Conservation (phyloP, 30 jellyfish, hydroid and myxozoan genomes). For the Pelagia noctiluca region DNA sequence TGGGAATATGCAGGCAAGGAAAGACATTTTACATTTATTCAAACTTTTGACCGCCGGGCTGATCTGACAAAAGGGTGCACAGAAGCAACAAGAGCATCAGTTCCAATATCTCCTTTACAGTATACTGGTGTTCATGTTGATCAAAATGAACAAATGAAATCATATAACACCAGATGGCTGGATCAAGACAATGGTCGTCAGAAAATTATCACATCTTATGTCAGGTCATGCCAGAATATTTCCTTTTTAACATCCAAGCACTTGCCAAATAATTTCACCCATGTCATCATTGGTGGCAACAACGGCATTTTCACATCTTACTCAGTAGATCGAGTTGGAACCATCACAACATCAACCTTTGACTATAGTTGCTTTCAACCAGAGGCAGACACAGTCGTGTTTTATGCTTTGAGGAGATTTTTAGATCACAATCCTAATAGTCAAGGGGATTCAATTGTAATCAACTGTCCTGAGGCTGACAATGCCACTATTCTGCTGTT, state of each 20-base stretch:
- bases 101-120: conserved; percentile 36
- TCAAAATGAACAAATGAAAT: conserved; percentile 20
- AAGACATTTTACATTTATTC: conserved; percentile 11
- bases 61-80: conserved; percentile 47
- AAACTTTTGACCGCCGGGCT: conserved; percentile 34
- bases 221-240: conserved; percentile 23
- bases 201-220: conserved; percentile 19
- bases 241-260: neutral
- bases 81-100: conserved; percentile 39
- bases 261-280: conserved; percentile 35
- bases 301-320: conserved; percentile 21
- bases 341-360: neutral
- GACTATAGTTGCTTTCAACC: conserved; percentile 29
- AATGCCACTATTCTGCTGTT: conserved; percentile 2
- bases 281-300: conserved; percentile 19
- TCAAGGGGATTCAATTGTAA: neutral
- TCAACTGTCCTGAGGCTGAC: conserved; percentile 14
- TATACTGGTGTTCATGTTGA: conserved; percentile 7
- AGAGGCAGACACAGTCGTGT: conserved; percentile 37
- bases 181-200: conserved; percentile 9
- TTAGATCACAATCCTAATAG: conserved; percentile 1
- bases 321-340: conserved; percentile 22
- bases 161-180: conserved; percentile 29
- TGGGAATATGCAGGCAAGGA: neutral
- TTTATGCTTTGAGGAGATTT: conserved; percentile 6